Base-by-base conservation (phyloP, 2,888 invertebrate genomes). In the Chaetogeoica ovagalla region DNA sequence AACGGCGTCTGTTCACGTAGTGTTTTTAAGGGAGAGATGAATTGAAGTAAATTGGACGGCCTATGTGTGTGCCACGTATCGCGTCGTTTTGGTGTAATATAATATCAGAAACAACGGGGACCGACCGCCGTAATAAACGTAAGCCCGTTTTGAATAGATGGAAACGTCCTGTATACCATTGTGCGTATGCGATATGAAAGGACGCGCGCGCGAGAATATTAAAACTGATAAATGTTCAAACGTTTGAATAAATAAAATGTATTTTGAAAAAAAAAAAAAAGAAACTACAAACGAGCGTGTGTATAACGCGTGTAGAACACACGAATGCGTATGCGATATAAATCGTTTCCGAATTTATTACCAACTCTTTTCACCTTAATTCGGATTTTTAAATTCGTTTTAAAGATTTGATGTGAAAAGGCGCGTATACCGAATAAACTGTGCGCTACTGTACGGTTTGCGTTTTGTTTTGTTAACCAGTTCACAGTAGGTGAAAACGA, bases 31-130 rank as follows among this genome's bases (percentile, higher is more conserved):
- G 48, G n/a, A 23, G 59, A n/a, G 48, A 59, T 43, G n/a, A 60
- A 69, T 69, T 30, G 68, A 69, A 69, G 68, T 37, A 60, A 69
- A 76, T 76, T 68, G 76, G 68, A 76, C 23, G 57, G 55, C 65
- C 65, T 17, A 30, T 30, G 30, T 17, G 30, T 23, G 30, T 37
- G 23, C 17, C 23, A 23, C 39, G 19, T 37, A 0, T 59, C 57
- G 76, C 57, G 76, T 30, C 48, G 23, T 6, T 15, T 39, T 19
- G 21, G 19, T n/a, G n/a, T 59, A 65, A 60, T 68, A 60, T 68
- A 59, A 59, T 59, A 76, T 59, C 68, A 60, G 48, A 76, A 76
- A 60, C 52, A 48, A 59, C 4, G 76, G 76, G 60, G 68, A 60
- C 21, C 57, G 60, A 30, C 76, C 68, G n/a, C 30, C 43, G 6